Base-by-base conservation (phyloP, 2,113 vertebrate species). In the Riparia riparia region DNA sequence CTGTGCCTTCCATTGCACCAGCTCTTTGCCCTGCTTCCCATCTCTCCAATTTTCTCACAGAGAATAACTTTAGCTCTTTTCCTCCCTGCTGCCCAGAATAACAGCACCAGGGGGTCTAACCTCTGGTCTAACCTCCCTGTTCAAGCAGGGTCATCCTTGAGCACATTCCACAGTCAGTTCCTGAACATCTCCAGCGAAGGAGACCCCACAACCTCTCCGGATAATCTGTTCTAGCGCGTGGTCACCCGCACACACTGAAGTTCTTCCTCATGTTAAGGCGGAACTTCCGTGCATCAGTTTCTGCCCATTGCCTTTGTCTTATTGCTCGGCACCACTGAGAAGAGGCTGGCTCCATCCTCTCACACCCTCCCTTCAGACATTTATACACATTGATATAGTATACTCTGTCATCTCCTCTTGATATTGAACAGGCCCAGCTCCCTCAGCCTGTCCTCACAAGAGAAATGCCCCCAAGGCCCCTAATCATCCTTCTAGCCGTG, bases 21-120 rank as follows among this genome's bases (percentile, higher is more conserved):
- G 10, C 10, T 47, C n/a, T 50, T 15, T 32, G 53, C 17, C 18
- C n/a, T 9, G 6, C 14, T 49, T 57, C 21, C 58, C 6, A 37
- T 6, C 41, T 4, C 2, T 3, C 7, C 44, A 14, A 2, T 6
- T 41, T 50, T n/a, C 54, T 12, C 9, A 17, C 1, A 18, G 17
- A 37, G 29, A 42, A 0, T 12, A 78, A 50, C 7, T 39, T 31
- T 1, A 47, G 11, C 54, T 19, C 54, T 19, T 19, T 14, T 25
- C 7, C 2, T 5, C 10, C 3, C 8, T 14, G 21, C 31, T 47
- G 37, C 37, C 22, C 10, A 24, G 15, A 51, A 39, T 6, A 51
- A 66, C 44, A 24, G 39, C n/a, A 58, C 4, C 26, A 50, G 60
- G 1, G 6, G 5, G 7, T 50, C 26, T n/a, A n/a, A n/a, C n/a